A percentile compares a stretch with the other conserved stretches of the same genome.
phyloP scores from a whole-genome alignment of 2,113 vertebrate species.

The Columba janthina region DNA sequence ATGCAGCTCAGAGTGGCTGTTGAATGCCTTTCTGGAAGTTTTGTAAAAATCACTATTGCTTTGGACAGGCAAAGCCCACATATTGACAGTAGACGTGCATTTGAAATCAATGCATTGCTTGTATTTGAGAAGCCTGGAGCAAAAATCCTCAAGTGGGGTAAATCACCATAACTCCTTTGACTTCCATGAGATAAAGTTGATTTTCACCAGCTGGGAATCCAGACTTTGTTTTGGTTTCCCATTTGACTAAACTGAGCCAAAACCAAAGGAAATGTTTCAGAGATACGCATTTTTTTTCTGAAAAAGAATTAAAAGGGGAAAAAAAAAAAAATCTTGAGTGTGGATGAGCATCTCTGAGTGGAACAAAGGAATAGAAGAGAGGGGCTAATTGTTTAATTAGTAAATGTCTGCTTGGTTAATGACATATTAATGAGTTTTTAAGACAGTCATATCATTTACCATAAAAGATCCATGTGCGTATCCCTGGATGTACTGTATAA shows the following conservation, averaged over 20 bases:
- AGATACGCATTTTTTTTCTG: slow-evolving; percentile 55
- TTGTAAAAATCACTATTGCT: slow-evolving; percentile 13
- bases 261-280: slow-evolving; percentile 46
- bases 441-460: slow-evolving; percentile 86
- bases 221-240: slow-evolving; percentile 49
- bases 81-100: slow-evolving; percentile 21
- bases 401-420: slow-evolving; percentile 88
- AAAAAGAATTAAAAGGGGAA: slow-evolving; percentile 18
- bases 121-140: slow-evolving; percentile 34
- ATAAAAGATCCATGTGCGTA: slow-evolving; percentile 83
- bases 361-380: slow-evolving; percentile 82
- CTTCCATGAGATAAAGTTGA: slow-evolving; percentile 25
- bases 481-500: slow-evolving; percentile 84
- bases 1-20: background rate
- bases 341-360: slow-evolving; percentile 73
- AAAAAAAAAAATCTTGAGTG: slow-evolving; percentile 31
- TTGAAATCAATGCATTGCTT: slow-evolving; percentile 40
- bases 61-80: background rate
- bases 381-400: slow-evolving; percentile 90
- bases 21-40: slow-evolving; percentile 22
- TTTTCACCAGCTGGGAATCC: slow-evolving; percentile 38
- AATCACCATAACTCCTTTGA: slow-evolving; percentile 40
- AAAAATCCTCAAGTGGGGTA: slow-evolving; percentile 54
- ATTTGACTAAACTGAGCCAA: slow-evolving; percentile 26
- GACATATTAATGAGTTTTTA: slow-evolving; percentile 90